These are phyloP conservation scores for Phania funesta DNA, from an alignment of 2,888 invertebrate species.

Conservation along the genomic window DNA sequence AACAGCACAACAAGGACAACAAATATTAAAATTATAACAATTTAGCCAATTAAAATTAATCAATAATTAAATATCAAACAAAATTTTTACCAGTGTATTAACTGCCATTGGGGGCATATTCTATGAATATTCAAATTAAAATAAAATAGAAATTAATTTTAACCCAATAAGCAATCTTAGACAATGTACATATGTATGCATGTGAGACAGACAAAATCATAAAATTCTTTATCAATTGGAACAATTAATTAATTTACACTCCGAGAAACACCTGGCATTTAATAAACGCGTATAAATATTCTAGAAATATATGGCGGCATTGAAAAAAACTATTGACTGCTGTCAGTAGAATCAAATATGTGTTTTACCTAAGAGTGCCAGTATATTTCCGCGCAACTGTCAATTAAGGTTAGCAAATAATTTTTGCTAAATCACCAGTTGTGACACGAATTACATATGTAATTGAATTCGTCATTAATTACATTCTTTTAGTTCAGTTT, in stretches of 20 bases:
- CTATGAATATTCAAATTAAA: slow-evolving; percentile 19
- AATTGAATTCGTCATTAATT: background rate
- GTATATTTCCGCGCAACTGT: background rate
- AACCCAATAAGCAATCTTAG: background rate
- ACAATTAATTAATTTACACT: slow-evolving; percentile 6
- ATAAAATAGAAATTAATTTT: slow-evolving; percentile 24
- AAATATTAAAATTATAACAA: background rate
- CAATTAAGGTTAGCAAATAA: slow-evolving; percentile 47
- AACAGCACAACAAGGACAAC: background rate
- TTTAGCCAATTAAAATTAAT: slow-evolving; percentile 7
- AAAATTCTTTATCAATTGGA: slow-evolving; percentile 10
- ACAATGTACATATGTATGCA: too few relatives aligned
- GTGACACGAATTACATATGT: background rate
- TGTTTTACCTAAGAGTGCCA: slow-evolving; percentile 13
- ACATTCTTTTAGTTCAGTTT: too few relatives aligned
- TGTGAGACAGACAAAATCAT: background rate
- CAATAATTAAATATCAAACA: background rate
- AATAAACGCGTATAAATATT: too few relatives aligned
- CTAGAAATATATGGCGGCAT: background rate
- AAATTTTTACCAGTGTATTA: slow-evolving; percentile 35
- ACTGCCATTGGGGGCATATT: slow-evolving; percentile 8
- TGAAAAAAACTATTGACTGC: background rate
- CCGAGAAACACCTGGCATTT: too few relatives aligned
- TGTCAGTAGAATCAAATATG: background rate
- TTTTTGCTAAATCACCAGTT: slow-evolving; percentile 44